Evolutionary conservation across 2,888 invertebrate species (phyloP), one percentile per base, ranked within the genome.

Genomic region (Cheiracanthium punctorium): DNA sequence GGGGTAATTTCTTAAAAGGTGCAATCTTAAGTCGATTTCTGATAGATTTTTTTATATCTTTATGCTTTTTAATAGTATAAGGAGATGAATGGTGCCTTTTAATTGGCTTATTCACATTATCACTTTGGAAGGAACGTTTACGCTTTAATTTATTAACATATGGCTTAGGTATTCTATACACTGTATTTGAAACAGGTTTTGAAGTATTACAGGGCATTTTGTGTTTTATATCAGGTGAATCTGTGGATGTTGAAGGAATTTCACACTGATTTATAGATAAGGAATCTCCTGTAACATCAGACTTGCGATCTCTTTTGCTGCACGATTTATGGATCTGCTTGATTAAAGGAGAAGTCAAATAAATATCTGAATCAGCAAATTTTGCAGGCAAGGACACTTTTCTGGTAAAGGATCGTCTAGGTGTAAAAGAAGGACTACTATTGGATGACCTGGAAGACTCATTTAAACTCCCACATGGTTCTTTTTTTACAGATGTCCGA

Each of bases 381-480:
- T 86, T 86, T 48, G 85, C 85, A 5, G 85, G 85, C 14, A 86
- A 65, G 5, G 85, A 86, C 0, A 80, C 70, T 80, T 80, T 86
- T 48, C 85, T 37, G 0, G 65, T 75, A 33, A 70, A 70, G 24
- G 79, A 79, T 32, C 85, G 32, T 65, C 71, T 69, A 1, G 75
- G 75, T n/a, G 17, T 4, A 10, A 33, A 17, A 14, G 14, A 14
- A 72, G 12, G 7, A 24, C 43, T 1, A 10, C 4, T 12, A 24
- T 20, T 14, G 43, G 28, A 28, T 28, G 14, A 10, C 1, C 37
- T 14, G 1, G 29, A 30, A 5, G 30, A 4, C 30, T n/a, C 7
- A 10, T 7, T 17, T 17, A 10, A 10, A 24, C 43, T 43, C 10
- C 10, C 4, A 8, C 8, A 33, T n/a, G 0, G 7, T 17, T 69